Percentiles rank a stretch among this genome's conserved stretches.
Evolutionary conservation across 2,113 vertebrate species (phyloP).

Genomic region (Cariama cristata): DNA sequence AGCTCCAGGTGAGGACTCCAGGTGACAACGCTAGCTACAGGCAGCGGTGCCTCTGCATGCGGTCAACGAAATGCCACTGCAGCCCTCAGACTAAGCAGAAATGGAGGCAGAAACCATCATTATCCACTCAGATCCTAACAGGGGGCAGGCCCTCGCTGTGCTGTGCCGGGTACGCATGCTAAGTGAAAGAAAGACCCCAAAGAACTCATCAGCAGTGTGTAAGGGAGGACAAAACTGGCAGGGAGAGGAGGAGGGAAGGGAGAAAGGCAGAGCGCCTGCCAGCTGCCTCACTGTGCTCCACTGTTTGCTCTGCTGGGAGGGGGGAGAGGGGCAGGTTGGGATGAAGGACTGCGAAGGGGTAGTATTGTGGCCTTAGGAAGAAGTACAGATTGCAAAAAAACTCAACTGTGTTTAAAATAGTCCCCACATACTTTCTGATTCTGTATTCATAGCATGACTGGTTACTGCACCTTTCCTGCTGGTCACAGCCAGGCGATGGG

Average conservation of each 20-base stretch:
- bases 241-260: neutral
- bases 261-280: neutral
- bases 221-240: neutral
- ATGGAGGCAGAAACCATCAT: neutral
- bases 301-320: conserved; percentile 8
- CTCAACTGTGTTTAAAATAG: neutral
- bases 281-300: neutral
- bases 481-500: neutral
- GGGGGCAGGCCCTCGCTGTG: neutral
- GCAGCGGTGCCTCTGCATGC: neutral
- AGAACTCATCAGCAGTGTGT: neutral
- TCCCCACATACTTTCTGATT: neutral
- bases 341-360: neutral
- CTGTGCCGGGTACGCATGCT: neutral
- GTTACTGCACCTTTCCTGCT: neutral
- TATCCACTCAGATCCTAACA: neutral
- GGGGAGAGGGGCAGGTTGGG: neutral
- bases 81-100: neutral
- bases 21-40: neutral
- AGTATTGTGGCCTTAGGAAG: neutral
- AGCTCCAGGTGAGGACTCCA: conserved; percentile 5
- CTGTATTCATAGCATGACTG: neutral
- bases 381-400: neutral
- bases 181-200: conserved; percentile 13
- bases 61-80: neutral